Evolutionary conservation across 2,797 vertebrate species (phyloP).

Genomic region (Brotula barbata): DNA sequence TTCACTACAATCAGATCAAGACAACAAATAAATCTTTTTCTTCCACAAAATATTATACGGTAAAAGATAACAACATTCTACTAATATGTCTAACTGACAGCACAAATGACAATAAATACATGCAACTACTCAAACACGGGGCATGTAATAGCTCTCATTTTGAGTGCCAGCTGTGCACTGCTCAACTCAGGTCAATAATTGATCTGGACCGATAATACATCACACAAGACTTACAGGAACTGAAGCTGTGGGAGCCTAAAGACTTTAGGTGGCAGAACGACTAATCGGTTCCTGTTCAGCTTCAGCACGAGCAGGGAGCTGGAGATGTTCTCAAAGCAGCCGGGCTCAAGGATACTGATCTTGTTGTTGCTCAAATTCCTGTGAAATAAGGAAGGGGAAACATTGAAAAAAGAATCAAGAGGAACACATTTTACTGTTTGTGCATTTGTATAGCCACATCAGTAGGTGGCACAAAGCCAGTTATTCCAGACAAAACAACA

Average conservation of each 20-base stretch:
- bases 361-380: conserved; percentile 98
- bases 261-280: conserved; percentile 88
- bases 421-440: too few relatives aligned
- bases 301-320: conserved; percentile 91
- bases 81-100: not conserved
- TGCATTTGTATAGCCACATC: not conserved
- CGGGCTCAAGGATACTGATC: conserved; percentile 89
- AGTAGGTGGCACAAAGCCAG: not conserved
- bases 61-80: not conserved
- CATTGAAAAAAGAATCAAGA: too few relatives aligned
- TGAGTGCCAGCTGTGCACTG: conserved; percentile 6
- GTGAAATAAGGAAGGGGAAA: conserved; percentile 48
- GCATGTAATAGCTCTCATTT: not conserved
- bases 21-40: too few relatives aligned
- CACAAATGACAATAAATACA: not conserved
- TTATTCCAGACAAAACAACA: not conserved
- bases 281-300: conserved; percentile 93
- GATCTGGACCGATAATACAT: not conserved
- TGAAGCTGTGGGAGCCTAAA: conserved; percentile 92
- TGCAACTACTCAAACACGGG: not conserved
- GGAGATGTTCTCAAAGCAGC: conserved; percentile 96
- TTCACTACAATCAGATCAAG: conserved; percentile 78
- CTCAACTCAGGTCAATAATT: not conserved
- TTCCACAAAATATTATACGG: not conserved
- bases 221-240: conserved; percentile 86